Evolutionary conservation across 2,888 invertebrate genomes (phyloP).

Genomic region (Bibio marci): DNA sequence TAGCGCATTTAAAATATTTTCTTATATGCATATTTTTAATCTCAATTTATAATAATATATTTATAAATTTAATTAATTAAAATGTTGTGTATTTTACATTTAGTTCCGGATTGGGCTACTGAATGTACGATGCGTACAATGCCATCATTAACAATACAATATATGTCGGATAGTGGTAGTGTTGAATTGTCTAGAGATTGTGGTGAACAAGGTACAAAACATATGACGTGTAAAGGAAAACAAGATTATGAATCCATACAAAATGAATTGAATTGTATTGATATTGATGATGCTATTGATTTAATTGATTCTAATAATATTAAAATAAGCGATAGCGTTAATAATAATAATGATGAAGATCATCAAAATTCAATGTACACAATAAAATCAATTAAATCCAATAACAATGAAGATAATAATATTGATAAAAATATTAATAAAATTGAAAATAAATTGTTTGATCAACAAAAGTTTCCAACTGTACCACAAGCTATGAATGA

Average conservation of each 20-base stretch:
- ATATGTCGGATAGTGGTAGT: slow-evolving; percentile 59
- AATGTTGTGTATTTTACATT: slow-evolving; percentile 10
- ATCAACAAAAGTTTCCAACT: no score
- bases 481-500: no score
- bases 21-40: no score
- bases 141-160: slow-evolving; percentile 55
- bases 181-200: slow-evolving; percentile 60
- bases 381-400: slow-evolving; percentile 23
- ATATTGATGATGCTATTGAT: neutral
- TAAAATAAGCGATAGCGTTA: no score
- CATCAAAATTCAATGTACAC: slow-evolving; percentile 26
- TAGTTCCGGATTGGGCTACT: slow-evolving; percentile 65
- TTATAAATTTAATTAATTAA: no score
- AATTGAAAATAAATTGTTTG: slow-evolving; percentile 1
- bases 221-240: slow-evolving; percentile 57
- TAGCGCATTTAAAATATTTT: no score
- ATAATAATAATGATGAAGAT: slow-evolving; percentile 23
- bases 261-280: slow-evolving; percentile 2
- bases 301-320: neutral
- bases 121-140: slow-evolving; percentile 55
- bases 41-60: no score
- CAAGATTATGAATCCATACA: slow-evolving; percentile 34
- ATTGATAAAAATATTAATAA: slow-evolving; percentile 15
- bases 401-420: slow-evolving; percentile 25
- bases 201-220: slow-evolving; percentile 52